Evolutionary conservation across 2,113 vertebrate species (phyloP).

Genomic region (Ameiurus melas): DNA sequence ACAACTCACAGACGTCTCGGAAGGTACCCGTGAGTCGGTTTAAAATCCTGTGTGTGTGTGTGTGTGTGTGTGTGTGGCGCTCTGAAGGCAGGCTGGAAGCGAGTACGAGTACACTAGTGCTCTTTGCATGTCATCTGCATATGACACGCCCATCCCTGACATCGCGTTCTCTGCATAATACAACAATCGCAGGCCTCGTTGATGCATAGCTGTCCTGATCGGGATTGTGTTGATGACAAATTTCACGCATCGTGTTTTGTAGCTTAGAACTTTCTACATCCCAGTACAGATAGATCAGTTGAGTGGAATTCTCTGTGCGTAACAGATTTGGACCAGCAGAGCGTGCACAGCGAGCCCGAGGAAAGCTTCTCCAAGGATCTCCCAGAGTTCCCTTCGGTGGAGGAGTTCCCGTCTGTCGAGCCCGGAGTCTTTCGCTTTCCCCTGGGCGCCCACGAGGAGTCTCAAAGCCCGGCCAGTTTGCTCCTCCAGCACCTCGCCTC

Average conservation of each 20-base stretch:
- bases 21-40: constrained; percentile 72
- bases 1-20: constrained; percentile 90
- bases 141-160: background rate
- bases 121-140: background rate
- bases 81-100: background rate
- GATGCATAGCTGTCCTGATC: too few relatives aligned
- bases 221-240: too few relatives aligned
- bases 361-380: constrained; percentile 85
- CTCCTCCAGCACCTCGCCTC: constrained; percentile 86
- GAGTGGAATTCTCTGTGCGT: background rate
- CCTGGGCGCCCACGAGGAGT: constrained; percentile 53
- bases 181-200: too few relatives aligned
- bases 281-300: background rate
- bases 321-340: constrained; percentile 93
- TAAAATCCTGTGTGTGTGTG: background rate
- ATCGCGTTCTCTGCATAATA: background rate
- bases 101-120: background rate
- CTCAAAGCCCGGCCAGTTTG: constrained; percentile 72
- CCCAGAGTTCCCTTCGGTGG: constrained; percentile 80
- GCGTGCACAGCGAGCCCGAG: constrained; percentile 87
- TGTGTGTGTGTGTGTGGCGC: background rate
- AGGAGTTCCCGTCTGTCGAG: constrained; percentile 79
- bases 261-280: background rate
- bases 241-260: background rate
- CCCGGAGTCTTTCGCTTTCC: constrained; percentile 71